phyloP scores from a whole-genome alignment of 2,888 invertebrate genomes.

The Myopa tessellatipennis region DNA sequence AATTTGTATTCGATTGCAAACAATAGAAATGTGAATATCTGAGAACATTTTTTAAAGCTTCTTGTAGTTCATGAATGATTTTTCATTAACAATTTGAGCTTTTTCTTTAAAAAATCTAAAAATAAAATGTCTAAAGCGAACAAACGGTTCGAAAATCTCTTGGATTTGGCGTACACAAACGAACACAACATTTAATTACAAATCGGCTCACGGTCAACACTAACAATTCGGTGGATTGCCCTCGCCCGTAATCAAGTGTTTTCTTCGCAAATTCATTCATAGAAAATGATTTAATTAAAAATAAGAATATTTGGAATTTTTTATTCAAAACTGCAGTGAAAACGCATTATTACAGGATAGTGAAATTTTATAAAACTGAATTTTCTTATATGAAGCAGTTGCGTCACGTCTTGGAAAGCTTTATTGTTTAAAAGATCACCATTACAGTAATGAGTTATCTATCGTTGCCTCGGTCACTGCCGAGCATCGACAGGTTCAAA shows the following conservation, averaged over 20 bases:
- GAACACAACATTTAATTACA: constrained; percentile 53
- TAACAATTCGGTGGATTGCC: constrained; percentile 45
- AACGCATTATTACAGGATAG: background rate
- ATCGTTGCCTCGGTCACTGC: constrained; percentile 54
- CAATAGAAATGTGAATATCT: background rate
- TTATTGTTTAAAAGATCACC: constrained; percentile 1
- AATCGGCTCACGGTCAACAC: constrained; percentile 61
- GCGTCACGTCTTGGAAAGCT: constrained; percentile 31
- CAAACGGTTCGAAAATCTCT: constrained; percentile 43
- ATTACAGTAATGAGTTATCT: constrained; percentile 54
- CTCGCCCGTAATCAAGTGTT: constrained; percentile 45
- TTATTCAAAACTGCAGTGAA: background rate
- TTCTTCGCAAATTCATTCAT: constrained; percentile 27
- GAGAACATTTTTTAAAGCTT: constrained; percentile 48
- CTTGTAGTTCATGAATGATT: constrained; percentile 48
- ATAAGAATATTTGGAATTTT: background rate
- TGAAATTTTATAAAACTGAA: background rate
- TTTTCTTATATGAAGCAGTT: constrained; percentile 26
- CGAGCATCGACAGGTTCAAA: constrained; percentile 40
- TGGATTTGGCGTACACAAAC: constrained; percentile 41
- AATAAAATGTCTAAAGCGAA: constrained; percentile 52
- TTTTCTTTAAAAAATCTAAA: constrained; percentile 54
- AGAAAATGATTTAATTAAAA: constrained; percentile 5
- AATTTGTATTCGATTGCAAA: background rate
- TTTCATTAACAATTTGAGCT: constrained; percentile 58